Evolutionary conservation across 2,113 vertebrate genomes (phyloP).

Genomic region (Garra rufa): DNA sequence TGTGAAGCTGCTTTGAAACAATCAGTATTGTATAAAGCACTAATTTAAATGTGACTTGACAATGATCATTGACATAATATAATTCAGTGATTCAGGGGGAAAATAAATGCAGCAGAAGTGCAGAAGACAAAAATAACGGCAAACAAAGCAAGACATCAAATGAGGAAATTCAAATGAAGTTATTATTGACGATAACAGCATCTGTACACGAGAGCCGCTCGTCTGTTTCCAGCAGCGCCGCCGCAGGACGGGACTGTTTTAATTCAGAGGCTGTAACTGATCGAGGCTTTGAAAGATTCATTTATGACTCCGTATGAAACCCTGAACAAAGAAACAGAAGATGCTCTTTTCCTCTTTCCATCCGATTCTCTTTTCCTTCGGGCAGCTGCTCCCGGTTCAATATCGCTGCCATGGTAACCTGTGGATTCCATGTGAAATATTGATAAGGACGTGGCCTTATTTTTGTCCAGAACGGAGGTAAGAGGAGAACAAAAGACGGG

Average conservation of each 20-base stretch:
- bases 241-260: background rate
- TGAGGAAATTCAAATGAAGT: background rate
- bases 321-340: conserved; percentile 7
- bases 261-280: background rate
- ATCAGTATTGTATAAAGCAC: no score
- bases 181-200: background rate
- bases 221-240: background rate
- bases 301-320: background rate
- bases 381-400: conserved; percentile 8
- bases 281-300: background rate
- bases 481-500: background rate
- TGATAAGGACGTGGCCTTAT: conserved; percentile 45
- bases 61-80: background rate
- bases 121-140: background rate
- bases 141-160: background rate
- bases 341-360: background rate
- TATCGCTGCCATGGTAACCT: conserved; percentile 50
- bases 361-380: conserved; percentile 2
- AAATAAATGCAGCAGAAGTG: background rate
- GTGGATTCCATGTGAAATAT: conserved; percentile 49
- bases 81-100: background rate
- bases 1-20: no score
- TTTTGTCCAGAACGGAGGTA: background rate
- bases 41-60: no score
- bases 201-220: background rate